Evolutionary conservation across 2,888 invertebrate species (phyloP).

Genomic region (Gisinianus flammeolus): DNA sequence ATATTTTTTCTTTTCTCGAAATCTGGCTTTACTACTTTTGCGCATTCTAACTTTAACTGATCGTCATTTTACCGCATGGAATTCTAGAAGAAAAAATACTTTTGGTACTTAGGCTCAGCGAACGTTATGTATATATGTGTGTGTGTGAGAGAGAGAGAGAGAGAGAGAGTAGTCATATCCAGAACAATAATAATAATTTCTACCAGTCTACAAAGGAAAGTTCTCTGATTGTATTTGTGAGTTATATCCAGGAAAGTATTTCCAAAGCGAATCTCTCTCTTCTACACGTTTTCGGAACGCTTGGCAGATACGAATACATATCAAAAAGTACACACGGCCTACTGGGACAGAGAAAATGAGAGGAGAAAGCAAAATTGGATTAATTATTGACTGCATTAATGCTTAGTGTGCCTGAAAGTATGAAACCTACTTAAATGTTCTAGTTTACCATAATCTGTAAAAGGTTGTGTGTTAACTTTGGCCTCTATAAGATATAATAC

Average conservation of each 20-base stretch:
- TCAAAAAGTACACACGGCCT: too few relatives aligned
- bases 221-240: background rate
- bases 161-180: background rate
- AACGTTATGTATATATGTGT: too few relatives aligned
- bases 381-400: slow-evolving; percentile 23
- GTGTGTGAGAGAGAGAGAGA: too few relatives aligned
- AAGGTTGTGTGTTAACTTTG: too few relatives aligned
- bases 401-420: too few relatives aligned
- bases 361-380: slow-evolving; percentile 11
- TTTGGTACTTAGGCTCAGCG: background rate
- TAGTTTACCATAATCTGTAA: too few relatives aligned
- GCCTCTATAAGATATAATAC: too few relatives aligned
- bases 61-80: background rate
- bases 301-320: too few relatives aligned
- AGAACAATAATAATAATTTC: background rate
- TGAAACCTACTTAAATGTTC: too few relatives aligned
- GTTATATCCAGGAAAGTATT: background rate
- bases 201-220: background rate
- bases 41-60: background rate
- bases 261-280: background rate
- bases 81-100: background rate
- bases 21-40: background rate
- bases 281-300: background rate
- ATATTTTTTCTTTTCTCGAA: background rate
- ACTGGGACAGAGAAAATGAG: background rate